These are phyloP conservation scores for Drosophila fulvimacula DNA, from an alignment of 2,888 invertebrate species.

Conservation along the genomic window DNA sequence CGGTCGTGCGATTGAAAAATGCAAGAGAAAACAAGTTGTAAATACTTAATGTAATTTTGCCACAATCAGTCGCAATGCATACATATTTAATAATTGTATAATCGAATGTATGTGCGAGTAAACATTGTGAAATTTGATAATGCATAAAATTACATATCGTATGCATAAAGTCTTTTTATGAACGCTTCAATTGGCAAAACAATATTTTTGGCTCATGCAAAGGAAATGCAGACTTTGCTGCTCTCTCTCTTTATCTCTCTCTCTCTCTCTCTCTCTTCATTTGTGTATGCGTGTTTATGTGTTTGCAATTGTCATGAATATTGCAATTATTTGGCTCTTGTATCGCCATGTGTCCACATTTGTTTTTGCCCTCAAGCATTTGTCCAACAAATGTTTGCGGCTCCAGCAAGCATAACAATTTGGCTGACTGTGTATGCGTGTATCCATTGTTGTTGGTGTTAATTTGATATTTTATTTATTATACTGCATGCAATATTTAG, in stretches of 20 bases:
- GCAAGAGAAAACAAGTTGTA: constrained; percentile 45
- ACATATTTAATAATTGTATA: constrained; percentile 56
- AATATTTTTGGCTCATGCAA: constrained; percentile 56
- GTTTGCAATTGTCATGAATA: constrained; percentile 73
- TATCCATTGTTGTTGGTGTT: constrained; percentile 62
- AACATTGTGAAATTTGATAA: constrained; percentile 44
- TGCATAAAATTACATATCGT: constrained; percentile 52
- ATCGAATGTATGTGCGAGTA: constrained; percentile 31
- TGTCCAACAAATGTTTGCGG: constrained; percentile 74
- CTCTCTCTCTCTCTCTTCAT: constrained; percentile 25
- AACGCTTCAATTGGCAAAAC: constrained; percentile 49
- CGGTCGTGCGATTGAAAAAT: background rate
- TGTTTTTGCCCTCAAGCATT: constrained; percentile 72
- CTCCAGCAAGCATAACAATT: constrained; percentile 26
- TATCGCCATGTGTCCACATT: constrained; percentile 62
- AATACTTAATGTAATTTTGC: constrained; percentile 60
- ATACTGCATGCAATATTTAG: constrained; percentile 71
- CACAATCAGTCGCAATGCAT: constrained; percentile 46
- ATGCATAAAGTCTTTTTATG: constrained; percentile 41
- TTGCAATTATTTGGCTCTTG: constrained; percentile 76
- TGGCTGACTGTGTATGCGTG: constrained; percentile 14
- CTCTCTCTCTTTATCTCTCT: background rate
- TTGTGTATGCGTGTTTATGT: constrained; percentile 29
- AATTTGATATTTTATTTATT: constrained; percentile 80
- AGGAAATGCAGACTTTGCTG: constrained; percentile 59